phyloP scores from a whole-genome alignment of 1,140 invertebrate species.

The Papilio machaon region DNA sequence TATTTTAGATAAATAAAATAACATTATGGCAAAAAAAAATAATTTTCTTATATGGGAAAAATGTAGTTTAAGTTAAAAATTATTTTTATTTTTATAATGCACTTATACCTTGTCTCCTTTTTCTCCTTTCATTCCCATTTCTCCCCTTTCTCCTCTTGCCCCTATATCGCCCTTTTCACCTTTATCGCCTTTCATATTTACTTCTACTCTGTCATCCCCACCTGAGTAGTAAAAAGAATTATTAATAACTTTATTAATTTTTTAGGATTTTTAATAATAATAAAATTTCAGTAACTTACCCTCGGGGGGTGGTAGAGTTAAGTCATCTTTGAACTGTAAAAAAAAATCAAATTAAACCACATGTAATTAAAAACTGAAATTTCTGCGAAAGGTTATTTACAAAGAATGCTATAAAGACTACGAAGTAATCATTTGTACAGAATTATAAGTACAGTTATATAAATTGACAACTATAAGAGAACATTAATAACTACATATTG shows the following conservation, averaged over 20 bases:
- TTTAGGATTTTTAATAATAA: not conserved
- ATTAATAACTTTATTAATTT: conserved; percentile 23
- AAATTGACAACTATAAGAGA: not conserved
- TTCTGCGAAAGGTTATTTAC: not conserved
- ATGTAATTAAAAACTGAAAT: not conserved
- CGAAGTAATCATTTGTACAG: conserved; percentile 28
- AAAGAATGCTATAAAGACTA: conserved; percentile 29
- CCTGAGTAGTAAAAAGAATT: conserved; percentile 32
- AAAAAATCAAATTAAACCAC: not conserved
- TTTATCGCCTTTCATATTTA: conserved; percentile 43
- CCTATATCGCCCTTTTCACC: conserved; percentile 46
- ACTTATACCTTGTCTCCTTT: conserved; percentile 46
- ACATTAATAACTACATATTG: too few relatives aligned
- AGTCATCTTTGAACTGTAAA: not conserved
- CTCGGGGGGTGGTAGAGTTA: not conserved
- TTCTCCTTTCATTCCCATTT: conserved; percentile 40
- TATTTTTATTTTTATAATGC: not conserved
- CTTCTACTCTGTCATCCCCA: conserved; percentile 4
- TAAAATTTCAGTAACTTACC: not conserved
- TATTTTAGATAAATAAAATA: not conserved
- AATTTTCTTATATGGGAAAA: conserved; percentile 18
- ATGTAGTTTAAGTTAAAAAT: not conserved
- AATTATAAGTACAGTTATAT: not conserved
- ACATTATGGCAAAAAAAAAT: conserved; percentile 19
- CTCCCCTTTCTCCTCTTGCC: conserved; percentile 44